Evolutionary conservation across 2,113 vertebrate genomes (phyloP).

Genomic region (Gobius niger): DNA sequence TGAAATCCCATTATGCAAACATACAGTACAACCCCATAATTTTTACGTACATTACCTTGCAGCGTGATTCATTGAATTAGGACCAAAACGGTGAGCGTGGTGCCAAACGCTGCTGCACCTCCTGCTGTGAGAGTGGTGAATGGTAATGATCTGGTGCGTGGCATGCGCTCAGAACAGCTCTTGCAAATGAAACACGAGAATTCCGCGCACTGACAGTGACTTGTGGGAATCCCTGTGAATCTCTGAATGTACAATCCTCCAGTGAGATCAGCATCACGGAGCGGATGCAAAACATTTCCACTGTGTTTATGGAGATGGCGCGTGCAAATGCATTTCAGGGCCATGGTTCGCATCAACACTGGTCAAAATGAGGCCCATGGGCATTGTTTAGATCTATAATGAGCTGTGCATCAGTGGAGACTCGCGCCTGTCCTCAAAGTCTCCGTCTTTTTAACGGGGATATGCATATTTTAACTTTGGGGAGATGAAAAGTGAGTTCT

Average conservation of each 20-base stretch:
- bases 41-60: not conserved
- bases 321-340: slow-evolving; percentile 26
- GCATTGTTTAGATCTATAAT: slow-evolving; percentile 66
- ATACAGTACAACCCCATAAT: not conserved
- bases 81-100: not conserved
- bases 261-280: slow-evolving; percentile 61
- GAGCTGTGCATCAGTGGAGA: slow-evolving; percentile 39
- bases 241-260: slow-evolving; percentile 61
- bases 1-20: not conserved
- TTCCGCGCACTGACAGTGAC: slow-evolving; percentile 52
- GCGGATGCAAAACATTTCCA: slow-evolving; percentile 47
- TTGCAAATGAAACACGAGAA: slow-evolving; percentile 49
- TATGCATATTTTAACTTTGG: slow-evolving; percentile 39
- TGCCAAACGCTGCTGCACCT: slow-evolving; percentile 19
- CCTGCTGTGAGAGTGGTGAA: slow-evolving; percentile 36
- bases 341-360: slow-evolving; percentile 37
- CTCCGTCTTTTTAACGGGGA: slow-evolving; percentile 28
- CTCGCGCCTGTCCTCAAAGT: slow-evolving; percentile 41
- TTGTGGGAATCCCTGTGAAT: slow-evolving; percentile 53
- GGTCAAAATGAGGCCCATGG: slow-evolving; percentile 69
- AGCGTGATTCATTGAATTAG: not conserved
- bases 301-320: slow-evolving; percentile 8
- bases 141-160: slow-evolving; percentile 53
- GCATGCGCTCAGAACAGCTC: slow-evolving; percentile 36
- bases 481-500: slow-evolving; percentile 23